phyloP scores from a whole-genome alignment of 2,113 vertebrate genomes.

The Porphyrio hochstetteri region DNA sequence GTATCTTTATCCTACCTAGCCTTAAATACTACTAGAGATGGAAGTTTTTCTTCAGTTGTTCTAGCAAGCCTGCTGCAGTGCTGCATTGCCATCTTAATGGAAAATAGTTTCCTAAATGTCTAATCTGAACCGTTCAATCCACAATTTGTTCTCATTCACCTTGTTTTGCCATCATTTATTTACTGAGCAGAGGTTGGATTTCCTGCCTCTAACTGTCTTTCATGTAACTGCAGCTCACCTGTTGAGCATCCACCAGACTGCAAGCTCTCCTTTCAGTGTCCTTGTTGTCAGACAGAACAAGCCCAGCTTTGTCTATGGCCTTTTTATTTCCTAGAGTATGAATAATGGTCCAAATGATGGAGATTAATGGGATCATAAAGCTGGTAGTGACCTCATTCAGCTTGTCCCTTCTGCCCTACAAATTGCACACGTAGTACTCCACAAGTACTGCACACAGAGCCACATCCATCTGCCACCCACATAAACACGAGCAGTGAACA shows the following conservation, averaged over 20 bases:
- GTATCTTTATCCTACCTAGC: not conserved
- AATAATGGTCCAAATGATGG: conserved; percentile 12
- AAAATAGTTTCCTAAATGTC: not conserved
- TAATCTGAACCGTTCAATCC: not conserved
- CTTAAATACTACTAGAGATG: not conserved
- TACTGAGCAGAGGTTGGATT: not conserved
- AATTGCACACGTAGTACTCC: not conserved
- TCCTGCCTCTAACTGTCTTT: not conserved
- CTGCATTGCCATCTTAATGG: not conserved
- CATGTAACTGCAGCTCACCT: not conserved
- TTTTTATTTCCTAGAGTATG: conserved; percentile 1
- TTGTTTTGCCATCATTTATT: not conserved
- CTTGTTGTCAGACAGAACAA: not conserved
- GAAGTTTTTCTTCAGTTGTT: not conserved
- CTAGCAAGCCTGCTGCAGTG: not conserved
- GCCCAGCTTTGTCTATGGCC: not conserved
- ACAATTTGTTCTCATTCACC: not conserved
- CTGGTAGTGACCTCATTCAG: conserved; percentile 46
- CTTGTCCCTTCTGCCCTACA: not conserved
- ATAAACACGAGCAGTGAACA: not conserved
- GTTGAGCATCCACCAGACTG: not conserved
- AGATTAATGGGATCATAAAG: conserved; percentile 51
- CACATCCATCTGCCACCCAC: rapidly evolving
- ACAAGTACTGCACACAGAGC: not conserved
- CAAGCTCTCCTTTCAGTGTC: not conserved